Base-by-base conservation (phyloP, 1,140 invertebrate genomes). In the Araneus ventricosus region DNA sequence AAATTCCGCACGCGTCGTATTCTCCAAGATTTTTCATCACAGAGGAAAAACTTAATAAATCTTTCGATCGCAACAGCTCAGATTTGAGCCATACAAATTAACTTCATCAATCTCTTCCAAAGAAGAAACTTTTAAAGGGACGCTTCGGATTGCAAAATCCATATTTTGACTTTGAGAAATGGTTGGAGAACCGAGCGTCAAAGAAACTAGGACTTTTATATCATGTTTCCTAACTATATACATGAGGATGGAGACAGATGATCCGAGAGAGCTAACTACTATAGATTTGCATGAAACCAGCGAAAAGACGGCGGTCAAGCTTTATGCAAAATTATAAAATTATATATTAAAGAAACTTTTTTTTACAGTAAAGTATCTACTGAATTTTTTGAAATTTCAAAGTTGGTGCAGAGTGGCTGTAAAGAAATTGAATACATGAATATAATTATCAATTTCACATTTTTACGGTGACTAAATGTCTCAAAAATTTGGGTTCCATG, bases 121-220 rank as follows among this genome's bases (percentile, higher is more conserved):
- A 75, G 67, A 75, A 17, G 67, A 34, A 75, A 75, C 67, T 75
- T 75, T 75, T 20, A 20, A 75, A 75, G 30, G 4, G 27, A 30
- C 27, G 30, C 17, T 34, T 75, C 30, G 67, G 67, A 75, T 75
- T 17, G 67, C 67, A 75, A 75, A 75, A 75, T 75, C 67, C 4
- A 75, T 75, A 75, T 75, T 75, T 75, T 75, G 67, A 75, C 67
- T 75, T 34, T 34, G 67, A 75, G 30, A 75, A 75, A 75, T 75
- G 67, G 67, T 75, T 30, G 67, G 10, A 14, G 4, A 30, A 17
- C 27, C 27, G 17, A 75, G 20, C 67, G 14, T 17, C 27, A 30
- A 75, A 75, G 67, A 75, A 75, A 34, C 30, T 30, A 52, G 14
- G 27, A 7, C 27, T 34, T 75, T 75, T 34, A 75, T 30, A 75